Percentiles rank a stretch among this genome's conserved stretches.
Evolutionary conservation across 2,888 invertebrate species (phyloP).

Genomic region (Cryptophagus acutangulus): DNA sequence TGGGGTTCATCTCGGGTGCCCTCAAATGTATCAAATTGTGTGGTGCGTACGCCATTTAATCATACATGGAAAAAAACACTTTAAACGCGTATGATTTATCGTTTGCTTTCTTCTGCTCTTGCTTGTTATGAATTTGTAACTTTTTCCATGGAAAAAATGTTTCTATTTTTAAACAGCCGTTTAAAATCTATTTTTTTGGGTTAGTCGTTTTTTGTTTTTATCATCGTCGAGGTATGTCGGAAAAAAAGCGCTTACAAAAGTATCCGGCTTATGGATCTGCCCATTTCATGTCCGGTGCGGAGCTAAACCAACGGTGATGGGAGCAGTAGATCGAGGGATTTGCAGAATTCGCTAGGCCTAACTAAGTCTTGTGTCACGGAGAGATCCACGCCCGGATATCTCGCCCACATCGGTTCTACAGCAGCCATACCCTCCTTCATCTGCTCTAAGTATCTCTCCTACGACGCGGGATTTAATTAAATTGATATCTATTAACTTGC

Average conservation of each 20-base stretch:
- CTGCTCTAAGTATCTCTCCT: constrained; percentile 19
- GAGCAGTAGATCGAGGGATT: constrained; percentile 37
- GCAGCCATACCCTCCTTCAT: constrained; percentile 1
- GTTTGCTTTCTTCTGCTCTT: not conserved
- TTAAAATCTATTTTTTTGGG: too few relatives aligned
- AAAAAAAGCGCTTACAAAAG: too few relatives aligned
- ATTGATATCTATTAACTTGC: constrained; percentile 42
- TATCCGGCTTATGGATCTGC: constrained; percentile 25
- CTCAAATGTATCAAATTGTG: constrained; percentile 36
- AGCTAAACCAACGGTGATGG: constrained; percentile 37
- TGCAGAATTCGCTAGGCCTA: constrained; percentile 31
- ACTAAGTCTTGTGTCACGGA: constrained; percentile 35
- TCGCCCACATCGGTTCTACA: constrained; percentile 17
- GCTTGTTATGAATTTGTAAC: too few relatives aligned
- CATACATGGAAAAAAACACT: constrained; percentile 14
- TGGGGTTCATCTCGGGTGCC: constrained; percentile 28
- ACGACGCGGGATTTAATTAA: constrained; percentile 36
- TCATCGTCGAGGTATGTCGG: too few relatives aligned
- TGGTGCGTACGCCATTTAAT: constrained; percentile 25
- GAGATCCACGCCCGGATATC: constrained; percentile 33
- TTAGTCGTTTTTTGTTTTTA: too few relatives aligned
- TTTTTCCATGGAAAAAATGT: too few relatives aligned
- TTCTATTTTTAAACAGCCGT: too few relatives aligned
- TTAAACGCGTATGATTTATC: constrained; percentile 13
- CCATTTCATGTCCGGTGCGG: constrained; percentile 39